Evolutionary conservation across 92 coral and sea anemone species (phyloP), one percentile per base, ranked within the genome.

Genomic region (Umimayanthus chanpuru): DNA sequence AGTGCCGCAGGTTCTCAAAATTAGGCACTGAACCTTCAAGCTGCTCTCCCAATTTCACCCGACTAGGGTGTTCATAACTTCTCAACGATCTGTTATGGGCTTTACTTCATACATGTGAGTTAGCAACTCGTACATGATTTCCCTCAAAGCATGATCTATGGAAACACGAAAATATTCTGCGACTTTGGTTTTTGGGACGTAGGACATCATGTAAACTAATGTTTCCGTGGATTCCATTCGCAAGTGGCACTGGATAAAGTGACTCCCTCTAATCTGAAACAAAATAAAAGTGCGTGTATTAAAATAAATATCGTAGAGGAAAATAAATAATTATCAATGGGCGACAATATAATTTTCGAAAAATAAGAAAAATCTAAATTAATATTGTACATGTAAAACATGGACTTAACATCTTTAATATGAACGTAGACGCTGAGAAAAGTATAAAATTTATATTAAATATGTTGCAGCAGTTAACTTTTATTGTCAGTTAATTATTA

Each of bases 161-260:
- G 78, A 5, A 78, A 88, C 81, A 85, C 55, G 93, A 80, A 91
- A 88, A 61, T 88, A 91, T 65, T 70, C 83, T 66, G 91, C 83
- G 23, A 28, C 86, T 82, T 91, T 88, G 86, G 30, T 85, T 89
- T 86, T 87, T 86, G 89, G 91, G 26, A 86, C 92, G 81, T 80
- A 89, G 85, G 92, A 89, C 88, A 89, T 92, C 91, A 92, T 85
- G 88, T 89, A 92, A 85, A 76, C 87, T 75, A 89, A 53, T 92
- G 90, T 89, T 80, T 86, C 83, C 14, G 94, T 89, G 88, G 84
- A 85, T 76, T 91, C n/a, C n/a, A n/a, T n/a, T n/a, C n/a, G 88
- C 88, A 89, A 32, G 89, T 91, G 90, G 94, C 94, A 88, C 88
- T 88, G 90, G 64, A 85, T 76, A 15, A 91, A 70, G 76, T 89